Percentiles rank a stretch among this genome's conserved stretches.
Conservation (phyloP, 1,140 invertebrate genomes). For the Planococcus citri region DNA sequence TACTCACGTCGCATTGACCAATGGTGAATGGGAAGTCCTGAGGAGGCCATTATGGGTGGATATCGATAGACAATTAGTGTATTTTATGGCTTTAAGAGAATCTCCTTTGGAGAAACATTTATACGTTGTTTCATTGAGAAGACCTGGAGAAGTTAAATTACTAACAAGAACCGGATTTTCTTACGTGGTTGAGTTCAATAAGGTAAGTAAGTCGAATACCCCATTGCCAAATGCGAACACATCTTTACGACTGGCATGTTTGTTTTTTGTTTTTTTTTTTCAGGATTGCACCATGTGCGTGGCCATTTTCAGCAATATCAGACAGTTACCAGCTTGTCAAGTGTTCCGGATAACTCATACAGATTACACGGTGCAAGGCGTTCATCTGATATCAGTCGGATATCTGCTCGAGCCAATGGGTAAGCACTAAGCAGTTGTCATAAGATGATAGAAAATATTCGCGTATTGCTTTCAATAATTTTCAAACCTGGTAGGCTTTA, state of each 20-base stretch:
- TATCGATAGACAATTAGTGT: slow-evolving; percentile 52
- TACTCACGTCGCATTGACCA: slow-evolving; percentile 56
- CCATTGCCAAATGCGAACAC: no score
- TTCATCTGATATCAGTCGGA: slow-evolving; percentile 51
- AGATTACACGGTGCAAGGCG: slow-evolving; percentile 49
- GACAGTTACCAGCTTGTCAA: slow-evolving; percentile 63
- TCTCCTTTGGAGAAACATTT: slow-evolving; percentile 69
- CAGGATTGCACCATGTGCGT: slow-evolving; percentile 76
- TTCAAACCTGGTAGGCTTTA: no score
- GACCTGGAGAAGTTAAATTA: slow-evolving; percentile 51
- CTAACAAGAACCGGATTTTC: slow-evolving; percentile 63
- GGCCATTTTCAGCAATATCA: slow-evolving; percentile 77
- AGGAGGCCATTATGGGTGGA: slow-evolving; percentile 68
- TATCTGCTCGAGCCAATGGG: slow-evolving; percentile 50
- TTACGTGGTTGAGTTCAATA: slow-evolving; percentile 64
- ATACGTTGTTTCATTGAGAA: slow-evolving; percentile 59
- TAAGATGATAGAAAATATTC: no score
- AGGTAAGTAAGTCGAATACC: slow-evolving; percentile 36
- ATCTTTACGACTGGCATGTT: no score
- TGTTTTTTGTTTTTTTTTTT: slow-evolving; percentile 25
- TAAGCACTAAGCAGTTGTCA: no score
- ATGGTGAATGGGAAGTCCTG: slow-evolving; percentile 71
- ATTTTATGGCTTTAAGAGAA: slow-evolving; percentile 68
- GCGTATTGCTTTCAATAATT: not conserved
- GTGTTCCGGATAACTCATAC: slow-evolving; percentile 58